Evolutionary conservation across 1,140 invertebrate species (phyloP), one percentile per base, ranked within the genome.

Genomic region (Probaryconus sp.): DNA sequence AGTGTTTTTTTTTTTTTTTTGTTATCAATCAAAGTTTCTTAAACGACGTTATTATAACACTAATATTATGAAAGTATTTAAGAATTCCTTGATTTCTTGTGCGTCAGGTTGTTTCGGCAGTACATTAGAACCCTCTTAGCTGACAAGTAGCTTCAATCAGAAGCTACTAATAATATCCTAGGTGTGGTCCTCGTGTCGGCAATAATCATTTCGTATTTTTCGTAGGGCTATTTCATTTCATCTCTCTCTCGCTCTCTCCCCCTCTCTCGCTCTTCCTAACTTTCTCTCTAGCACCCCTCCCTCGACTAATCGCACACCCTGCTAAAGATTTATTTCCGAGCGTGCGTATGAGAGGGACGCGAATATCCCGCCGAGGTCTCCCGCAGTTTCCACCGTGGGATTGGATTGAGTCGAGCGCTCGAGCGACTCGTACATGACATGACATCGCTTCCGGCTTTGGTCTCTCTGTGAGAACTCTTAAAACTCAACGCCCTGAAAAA

Each of bases 251-350:
- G 38, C 51, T 53, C 53, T 73, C 64, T 75, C 51, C 63, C 43
- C 40, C 51, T 38, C 37, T 37, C 16, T 43, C 56, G 30, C 37
- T 64, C 40, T 64, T 38, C 16, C 38, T 58, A 51, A 9, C 35
- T 71, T 37, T 43, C 26, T 60, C 70, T 37, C 51, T 24, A 20
- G 76, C 70, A 76, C 79, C 83, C 83, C 76, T 65, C 69, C 70
- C 79, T 73, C 79, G 78, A 86, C 85, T 87, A 85, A 86, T 87
- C 84, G 84, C 77, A 79, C 77, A 79, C 70, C 82, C 81, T 78
- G 82, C 80, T 83, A 83, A 85, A 85, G 83, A 87, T 87, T 87
- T 86, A 87, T 87, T 81, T 82, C 79, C 80, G 77, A 78, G 69
- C 74, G 77, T 78, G 75, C 67, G 76, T 76, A 73, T 77, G 76